These are phyloP conservation scores for Zophobas atratus DNA, from an alignment of 1,140 invertebrate species.

Conservation along the genomic window DNA sequence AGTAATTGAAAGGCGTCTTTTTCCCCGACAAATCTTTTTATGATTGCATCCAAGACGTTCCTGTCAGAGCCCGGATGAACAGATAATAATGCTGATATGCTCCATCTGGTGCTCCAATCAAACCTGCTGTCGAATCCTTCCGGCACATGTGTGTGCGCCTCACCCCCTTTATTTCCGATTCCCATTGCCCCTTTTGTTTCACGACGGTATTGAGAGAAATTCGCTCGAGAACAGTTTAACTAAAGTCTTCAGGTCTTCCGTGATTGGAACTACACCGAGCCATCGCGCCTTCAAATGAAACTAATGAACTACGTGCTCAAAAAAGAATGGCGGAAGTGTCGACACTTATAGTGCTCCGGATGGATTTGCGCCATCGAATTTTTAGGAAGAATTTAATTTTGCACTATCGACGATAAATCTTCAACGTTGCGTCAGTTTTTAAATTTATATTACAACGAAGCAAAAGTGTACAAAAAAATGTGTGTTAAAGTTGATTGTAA, in stretches of 20 bases:
- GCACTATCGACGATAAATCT: no score
- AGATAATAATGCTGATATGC: conserved; percentile 60
- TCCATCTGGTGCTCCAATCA: conserved; percentile 60
- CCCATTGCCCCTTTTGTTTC: conserved; percentile 47
- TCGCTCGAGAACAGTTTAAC: conserved; percentile 29
- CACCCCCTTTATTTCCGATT: conserved; percentile 51
- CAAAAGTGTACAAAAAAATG: no score
- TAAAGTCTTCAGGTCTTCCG: conserved; percentile 30
- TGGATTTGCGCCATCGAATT: no score
- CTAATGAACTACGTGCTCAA: conserved; percentile 48
- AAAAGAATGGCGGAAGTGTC: conserved; percentile 26
- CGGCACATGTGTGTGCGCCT: conserved; percentile 55
- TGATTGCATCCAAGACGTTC: conserved; percentile 55
- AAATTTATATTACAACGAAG: no score
- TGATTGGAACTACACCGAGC: conserved; percentile 33
- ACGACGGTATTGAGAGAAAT: not conserved
- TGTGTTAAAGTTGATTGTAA: no score
- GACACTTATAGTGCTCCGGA: not conserved
- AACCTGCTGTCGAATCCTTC: conserved; percentile 58
- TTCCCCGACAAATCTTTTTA: conserved; percentile 56
- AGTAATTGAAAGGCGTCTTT: conserved; percentile 48
- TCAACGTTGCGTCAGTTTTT: no score
- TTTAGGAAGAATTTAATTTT: no score
- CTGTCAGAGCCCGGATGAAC: conserved; percentile 58
- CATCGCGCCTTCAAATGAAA: conserved; percentile 43